Percentiles rank a stretch among this genome's conserved stretches.
phyloP scores from a whole-genome alignment of 2,113 vertebrate species.

The Heliornis fulica region DNA sequence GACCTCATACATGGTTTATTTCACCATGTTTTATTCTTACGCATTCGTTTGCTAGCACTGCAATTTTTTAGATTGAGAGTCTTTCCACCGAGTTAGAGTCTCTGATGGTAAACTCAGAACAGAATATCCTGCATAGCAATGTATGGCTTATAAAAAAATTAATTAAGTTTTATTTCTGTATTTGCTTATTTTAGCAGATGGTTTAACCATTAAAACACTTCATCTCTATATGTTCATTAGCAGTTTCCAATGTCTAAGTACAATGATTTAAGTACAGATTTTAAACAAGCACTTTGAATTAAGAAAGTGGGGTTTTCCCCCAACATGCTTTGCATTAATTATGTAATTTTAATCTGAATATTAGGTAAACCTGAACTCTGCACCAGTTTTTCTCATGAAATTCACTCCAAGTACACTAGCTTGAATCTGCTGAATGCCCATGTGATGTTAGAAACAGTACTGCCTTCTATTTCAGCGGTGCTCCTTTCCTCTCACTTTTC shows the following conservation, averaged over 20 bases:
- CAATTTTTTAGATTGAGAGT: not conserved
- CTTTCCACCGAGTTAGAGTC: not conserved
- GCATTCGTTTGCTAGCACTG: not conserved
- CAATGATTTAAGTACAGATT: not conserved
- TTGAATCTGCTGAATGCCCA: not conserved
- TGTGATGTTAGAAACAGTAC: not conserved
- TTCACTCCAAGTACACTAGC: fast-evolving
- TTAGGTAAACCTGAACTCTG: not conserved
- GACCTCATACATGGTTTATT: not conserved
- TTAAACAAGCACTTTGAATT: not conserved
- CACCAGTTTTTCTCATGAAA: not conserved
- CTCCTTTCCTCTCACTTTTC: not conserved
- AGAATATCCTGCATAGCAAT: not conserved
- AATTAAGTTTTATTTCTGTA: not conserved
- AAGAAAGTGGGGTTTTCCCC: not conserved
- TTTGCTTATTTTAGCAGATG: not conserved
- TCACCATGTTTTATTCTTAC: not conserved
- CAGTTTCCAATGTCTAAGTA: not conserved
- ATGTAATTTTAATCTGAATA: not conserved
- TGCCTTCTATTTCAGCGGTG: not conserved
- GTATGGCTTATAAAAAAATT: fast-evolving
- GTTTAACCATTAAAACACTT: not conserved
- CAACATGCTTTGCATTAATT: not conserved
- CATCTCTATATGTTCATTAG: not conserved
- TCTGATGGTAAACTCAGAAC: not conserved